Conservation (phyloP, 2,797 vertebrate genomes). For the Oryzias sinensis region DNA sequence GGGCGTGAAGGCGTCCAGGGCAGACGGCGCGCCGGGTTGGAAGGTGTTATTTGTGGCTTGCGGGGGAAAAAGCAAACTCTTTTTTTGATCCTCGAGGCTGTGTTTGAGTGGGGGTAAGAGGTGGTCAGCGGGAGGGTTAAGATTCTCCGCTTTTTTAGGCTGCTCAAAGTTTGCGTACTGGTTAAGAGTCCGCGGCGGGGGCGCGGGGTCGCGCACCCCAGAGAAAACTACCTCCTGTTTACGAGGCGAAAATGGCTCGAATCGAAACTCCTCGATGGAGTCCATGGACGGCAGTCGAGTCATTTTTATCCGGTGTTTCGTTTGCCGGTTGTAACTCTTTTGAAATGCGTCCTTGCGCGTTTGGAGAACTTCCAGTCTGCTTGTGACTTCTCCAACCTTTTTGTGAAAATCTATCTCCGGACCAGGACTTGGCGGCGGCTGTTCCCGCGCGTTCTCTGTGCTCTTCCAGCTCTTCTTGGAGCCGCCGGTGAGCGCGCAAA, state of each 20-base stretch:
- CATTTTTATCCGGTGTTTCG: conserved; percentile 13
- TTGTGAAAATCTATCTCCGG: conserved; percentile 8
- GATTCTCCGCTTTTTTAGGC: conserved; percentile 2
- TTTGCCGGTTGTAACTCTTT: not conserved
- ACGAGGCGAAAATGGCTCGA: conserved; percentile 33
- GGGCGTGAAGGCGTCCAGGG: conserved; percentile 65
- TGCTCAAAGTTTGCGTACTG: conserved; percentile 1
- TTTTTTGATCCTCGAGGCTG: conserved; percentile 13
- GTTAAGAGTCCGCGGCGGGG: conserved; percentile 19
- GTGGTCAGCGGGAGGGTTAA: not conserved
- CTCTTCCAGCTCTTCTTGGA: conserved; percentile 38
- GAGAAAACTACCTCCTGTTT: conserved; percentile 36
- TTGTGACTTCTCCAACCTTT: conserved; percentile 26
- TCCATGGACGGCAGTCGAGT: conserved; percentile 64
- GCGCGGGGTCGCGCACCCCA: conserved; percentile 36
- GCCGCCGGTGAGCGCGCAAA: conserved; percentile 56
- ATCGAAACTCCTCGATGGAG: conserved; percentile 71
- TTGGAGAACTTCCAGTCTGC: conserved; percentile 20
- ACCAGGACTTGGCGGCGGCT: conserved; percentile 1
- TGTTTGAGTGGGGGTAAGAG: conserved; percentile 29
- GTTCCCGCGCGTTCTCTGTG: conserved; percentile 1
- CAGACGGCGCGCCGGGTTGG: conserved; percentile 24
- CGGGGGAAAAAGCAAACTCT: conserved; percentile 27
- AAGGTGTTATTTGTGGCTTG: conserved; percentile 36
- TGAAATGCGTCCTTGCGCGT: not conserved